Conservation (phyloP, 1,140 invertebrate genomes). For the Medauroidea extradentata region DNA sequence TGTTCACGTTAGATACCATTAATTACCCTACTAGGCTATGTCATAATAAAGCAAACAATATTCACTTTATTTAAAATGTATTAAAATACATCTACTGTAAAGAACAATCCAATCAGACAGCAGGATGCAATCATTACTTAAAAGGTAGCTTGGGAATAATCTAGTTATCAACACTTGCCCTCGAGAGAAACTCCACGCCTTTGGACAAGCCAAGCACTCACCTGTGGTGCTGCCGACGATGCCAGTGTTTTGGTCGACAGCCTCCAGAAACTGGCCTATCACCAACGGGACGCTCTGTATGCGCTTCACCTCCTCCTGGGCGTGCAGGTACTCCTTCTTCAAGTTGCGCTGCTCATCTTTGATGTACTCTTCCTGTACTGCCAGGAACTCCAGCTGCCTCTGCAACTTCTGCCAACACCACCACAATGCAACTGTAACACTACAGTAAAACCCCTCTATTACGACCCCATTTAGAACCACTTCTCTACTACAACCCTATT, state of each 20-base stretch:
- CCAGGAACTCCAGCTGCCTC: constrained; percentile 91
- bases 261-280: constrained; percentile 97
- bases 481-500: too few species aligned
- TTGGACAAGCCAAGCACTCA: too few species aligned
- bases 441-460: background rate
- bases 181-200: too few species aligned
- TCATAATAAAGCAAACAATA: too few species aligned
- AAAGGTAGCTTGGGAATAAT: too few species aligned
- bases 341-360: constrained; percentile 98
- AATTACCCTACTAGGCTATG: too few species aligned
- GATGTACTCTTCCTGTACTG: constrained; percentile 97
- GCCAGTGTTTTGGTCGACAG: constrained; percentile 96
- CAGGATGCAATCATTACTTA: too few species aligned
- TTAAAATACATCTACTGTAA: too few species aligned
- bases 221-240: constrained; percentile 82
- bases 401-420: constrained; percentile 77
- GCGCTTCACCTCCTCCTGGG: constrained; percentile 95
- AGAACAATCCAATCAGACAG: too few species aligned
- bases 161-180: too few species aligned
- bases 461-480: background rate
- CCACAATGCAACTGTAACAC: background rate
- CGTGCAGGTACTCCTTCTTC: constrained; percentile 96
- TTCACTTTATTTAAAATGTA: too few species aligned
- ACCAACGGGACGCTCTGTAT: constrained; percentile 97
- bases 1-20: too few species aligned